Evolutionary conservation across 2,113 vertebrate genomes (phyloP).

Genomic region (Corythaixoides concolor): DNA sequence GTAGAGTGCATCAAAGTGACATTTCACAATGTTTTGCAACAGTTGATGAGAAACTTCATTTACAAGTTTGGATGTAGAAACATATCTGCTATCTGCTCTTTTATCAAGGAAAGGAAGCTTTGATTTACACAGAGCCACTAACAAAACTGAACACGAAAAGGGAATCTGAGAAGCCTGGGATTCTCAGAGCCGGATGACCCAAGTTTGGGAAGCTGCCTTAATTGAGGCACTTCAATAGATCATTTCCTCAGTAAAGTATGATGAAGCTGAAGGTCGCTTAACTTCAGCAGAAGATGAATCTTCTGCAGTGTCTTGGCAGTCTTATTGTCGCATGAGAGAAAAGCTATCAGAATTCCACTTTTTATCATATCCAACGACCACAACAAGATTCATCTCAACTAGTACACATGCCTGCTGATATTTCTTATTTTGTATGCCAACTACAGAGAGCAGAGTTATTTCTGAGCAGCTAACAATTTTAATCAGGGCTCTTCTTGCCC

Average conservation of each 20-base stretch:
- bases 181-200: neutral
- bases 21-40: neutral
- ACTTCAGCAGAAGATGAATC: neutral
- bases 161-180: neutral
- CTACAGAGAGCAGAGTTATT: neutral
- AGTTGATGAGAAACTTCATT: neutral
- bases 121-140: neutral
- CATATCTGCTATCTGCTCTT: neutral
- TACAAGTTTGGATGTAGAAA: neutral
- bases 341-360: neutral
- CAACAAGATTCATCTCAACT: neutral
- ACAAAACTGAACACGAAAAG: neutral
- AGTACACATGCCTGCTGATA: fast-evolving
- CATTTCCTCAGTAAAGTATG: neutral
- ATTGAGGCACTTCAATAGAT: neutral
- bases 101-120: neutral
- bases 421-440: neutral
- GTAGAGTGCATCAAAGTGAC: neutral
- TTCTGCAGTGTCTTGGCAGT: neutral
- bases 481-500: neutral
- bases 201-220: neutral
- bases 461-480: neutral
- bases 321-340: neutral
- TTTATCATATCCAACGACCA: neutral
- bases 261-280: neutral